Percentiles rank a stretch among this genome's conserved stretches.
These are phyloP conservation scores for Hoplodrina blanda DNA, from an alignment of 2,888 invertebrate species.

Conservation along the genomic window DNA sequence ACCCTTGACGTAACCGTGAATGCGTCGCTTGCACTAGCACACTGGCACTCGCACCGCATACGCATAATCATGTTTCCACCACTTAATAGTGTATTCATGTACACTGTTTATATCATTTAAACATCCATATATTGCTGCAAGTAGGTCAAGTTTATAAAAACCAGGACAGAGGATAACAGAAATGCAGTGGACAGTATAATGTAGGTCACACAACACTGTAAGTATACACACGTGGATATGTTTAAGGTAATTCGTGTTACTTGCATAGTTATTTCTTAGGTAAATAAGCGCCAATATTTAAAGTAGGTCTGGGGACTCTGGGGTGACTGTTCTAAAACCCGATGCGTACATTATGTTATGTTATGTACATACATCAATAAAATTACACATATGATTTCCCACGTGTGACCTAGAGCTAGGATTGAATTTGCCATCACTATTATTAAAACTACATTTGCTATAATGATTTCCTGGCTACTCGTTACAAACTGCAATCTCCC, in stretches of 20 bases:
- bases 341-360: constrained; percentile 16
- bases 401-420: constrained; percentile 7
- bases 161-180: constrained; percentile 88
- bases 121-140: constrained; percentile 76
- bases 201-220: constrained; percentile 74
- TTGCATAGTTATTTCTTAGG: constrained; percentile 44
- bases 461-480: background rate
- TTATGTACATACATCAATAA: constrained; percentile 32
- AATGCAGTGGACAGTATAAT: constrained; percentile 81
- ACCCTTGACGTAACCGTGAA: constrained; percentile 76
- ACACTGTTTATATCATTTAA: constrained; percentile 77
- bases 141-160: constrained; percentile 87
- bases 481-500: constrained; percentile 1
- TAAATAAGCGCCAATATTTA: constrained; percentile 42
- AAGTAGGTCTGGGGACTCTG: constrained; percentile 33
- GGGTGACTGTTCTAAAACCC: constrained; percentile 32
- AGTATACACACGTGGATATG: constrained; percentile 37
- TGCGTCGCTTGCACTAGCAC: constrained; percentile 67
- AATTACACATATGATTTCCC: constrained; percentile 15
- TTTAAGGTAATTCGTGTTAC: constrained; percentile 46
- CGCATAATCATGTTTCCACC: constrained; percentile 70
- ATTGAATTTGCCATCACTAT: constrained; percentile 9
- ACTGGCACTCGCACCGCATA: constrained; percentile 68
- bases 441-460: constrained; percentile 17
- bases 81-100: constrained; percentile 75